These are phyloP conservation scores for Steinernema carpocapsae DNA, from an alignment of 2,888 invertebrate genomes.

Conservation along the genomic window DNA sequence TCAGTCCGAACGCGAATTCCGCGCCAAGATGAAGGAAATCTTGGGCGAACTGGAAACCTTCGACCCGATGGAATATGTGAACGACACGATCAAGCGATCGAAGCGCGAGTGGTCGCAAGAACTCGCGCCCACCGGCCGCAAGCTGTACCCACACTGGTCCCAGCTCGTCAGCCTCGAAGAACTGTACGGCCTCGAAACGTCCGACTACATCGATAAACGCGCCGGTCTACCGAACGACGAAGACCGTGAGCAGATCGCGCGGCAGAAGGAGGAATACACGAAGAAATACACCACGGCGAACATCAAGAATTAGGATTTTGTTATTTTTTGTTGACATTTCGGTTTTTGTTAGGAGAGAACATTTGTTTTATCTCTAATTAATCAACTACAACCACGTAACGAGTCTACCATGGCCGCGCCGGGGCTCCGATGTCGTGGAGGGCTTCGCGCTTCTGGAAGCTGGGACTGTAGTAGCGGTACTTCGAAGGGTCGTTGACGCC, in stretches of 20 bases:
- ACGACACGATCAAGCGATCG: conserved; percentile 58
- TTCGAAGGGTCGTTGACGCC: conserved; percentile 46
- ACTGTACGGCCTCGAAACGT: conserved; percentile 53
- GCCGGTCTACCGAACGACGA: conserved; percentile 61
- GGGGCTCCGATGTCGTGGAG: conserved; percentile 60
- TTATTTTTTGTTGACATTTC: conserved; percentile 18
- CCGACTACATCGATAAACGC: conserved; percentile 64
- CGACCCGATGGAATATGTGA: conserved; percentile 63
- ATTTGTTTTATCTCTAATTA: conserved; percentile 11
- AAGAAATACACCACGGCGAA: conserved; percentile 40
- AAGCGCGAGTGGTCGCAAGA: conserved; percentile 61
- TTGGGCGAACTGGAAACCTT: conserved; percentile 60
- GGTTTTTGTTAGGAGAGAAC: conserved; percentile 33
- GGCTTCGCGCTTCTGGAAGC: conserved; percentile 62
- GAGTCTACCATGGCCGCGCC: conserved; percentile 58
- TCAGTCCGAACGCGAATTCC: conserved; percentile 61
- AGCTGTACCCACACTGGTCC: conserved; percentile 66
- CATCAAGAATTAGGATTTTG: conserved; percentile 23
- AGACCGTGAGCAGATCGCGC: conserved; percentile 56
- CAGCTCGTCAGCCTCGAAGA: conserved; percentile 64
- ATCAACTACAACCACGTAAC: conserved; percentile 31
- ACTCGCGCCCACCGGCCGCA: conserved; percentile 62
- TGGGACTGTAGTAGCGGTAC: conserved; percentile 52
- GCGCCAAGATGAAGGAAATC: conserved; percentile 59
- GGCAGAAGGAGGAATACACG: conserved; percentile 57